Evolutionary conservation across 2,797 vertebrate genomes (phyloP).

Genomic region (Natrix natrix): DNA sequence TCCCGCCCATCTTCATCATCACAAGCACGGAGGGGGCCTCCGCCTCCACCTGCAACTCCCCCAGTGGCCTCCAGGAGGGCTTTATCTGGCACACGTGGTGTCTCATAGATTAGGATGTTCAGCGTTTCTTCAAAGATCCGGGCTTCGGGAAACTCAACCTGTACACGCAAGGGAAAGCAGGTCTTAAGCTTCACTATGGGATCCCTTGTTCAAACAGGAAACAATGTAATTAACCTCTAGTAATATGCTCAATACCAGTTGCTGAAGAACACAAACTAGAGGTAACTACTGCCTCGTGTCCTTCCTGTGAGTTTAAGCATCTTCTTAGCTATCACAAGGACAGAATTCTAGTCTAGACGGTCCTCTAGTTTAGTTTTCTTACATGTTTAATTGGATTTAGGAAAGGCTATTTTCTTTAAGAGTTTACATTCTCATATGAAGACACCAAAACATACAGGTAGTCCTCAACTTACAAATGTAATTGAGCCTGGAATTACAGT

Average conservation of each 20-base stretch:
- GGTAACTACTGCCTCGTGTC: background rate
- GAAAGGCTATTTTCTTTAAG: background rate
- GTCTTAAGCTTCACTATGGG: background rate
- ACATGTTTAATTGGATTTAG: background rate
- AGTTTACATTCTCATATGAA: background rate
- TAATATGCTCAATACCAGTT: background rate
- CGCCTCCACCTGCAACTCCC: constrained; percentile 73
- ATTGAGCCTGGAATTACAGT: background rate
- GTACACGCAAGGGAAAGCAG: constrained; percentile 14
- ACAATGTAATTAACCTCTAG: background rate
- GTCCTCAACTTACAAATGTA: background rate
- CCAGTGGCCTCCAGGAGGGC: constrained; percentile 81
- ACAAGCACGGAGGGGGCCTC: constrained; percentile 76
- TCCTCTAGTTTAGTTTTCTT: background rate
- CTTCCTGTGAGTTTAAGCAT: background rate
- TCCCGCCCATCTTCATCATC: constrained; percentile 81
- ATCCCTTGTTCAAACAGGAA: background rate
- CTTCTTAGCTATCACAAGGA: background rate
- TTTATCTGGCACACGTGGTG: constrained; percentile 74
- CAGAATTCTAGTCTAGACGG: background rate
- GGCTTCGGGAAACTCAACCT: constrained; percentile 91
- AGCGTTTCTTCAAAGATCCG: constrained; percentile 91
- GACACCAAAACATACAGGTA: background rate
- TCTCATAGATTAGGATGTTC: constrained; percentile 90
- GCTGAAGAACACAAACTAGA: background rate